These are phyloP conservation scores for Nipponacmea schrenckii DNA, from an alignment of 2,888 invertebrate genomes.

Conservation along the genomic window DNA sequence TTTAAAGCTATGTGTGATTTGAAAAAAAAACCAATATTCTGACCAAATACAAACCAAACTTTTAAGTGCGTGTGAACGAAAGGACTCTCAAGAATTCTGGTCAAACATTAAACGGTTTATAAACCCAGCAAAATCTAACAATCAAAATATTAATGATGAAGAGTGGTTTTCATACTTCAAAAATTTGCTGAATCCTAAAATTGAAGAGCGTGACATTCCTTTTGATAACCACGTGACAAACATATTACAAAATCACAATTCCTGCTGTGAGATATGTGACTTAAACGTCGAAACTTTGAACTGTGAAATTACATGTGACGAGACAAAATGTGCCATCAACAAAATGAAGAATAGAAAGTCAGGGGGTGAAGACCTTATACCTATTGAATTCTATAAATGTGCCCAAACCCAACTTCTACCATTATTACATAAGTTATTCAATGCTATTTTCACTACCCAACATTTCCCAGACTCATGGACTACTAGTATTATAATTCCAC, in stretches of 20 bases:
- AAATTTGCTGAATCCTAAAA: not conserved
- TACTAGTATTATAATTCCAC: not conserved
- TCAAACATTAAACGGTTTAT: not conserved
- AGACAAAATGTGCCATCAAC: not conserved
- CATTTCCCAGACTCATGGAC: not conserved
- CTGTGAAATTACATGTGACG: not conserved
- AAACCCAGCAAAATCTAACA: no score
- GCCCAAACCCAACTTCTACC: not conserved
- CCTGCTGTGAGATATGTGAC: no score
- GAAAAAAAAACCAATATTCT: not conserved
- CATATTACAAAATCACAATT: no score
- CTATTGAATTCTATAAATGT: not conserved
- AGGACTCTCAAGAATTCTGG: not conserved
- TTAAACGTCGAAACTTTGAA: no score
- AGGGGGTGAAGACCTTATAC: not conserved
- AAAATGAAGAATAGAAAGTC: conserved; percentile 3
- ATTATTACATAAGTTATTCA: not conserved
- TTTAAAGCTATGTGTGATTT: no score
- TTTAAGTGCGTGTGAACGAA: not conserved
- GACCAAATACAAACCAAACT: not conserved
- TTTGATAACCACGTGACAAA: not conserved
- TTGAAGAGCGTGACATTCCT: not conserved
- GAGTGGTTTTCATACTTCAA: not conserved
- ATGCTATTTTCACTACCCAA: not conserved
- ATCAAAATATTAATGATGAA: no score